These are phyloP conservation scores for Capitulum mitella DNA, from an alignment of 2,888 invertebrate genomes.

Conservation along the genomic window DNA sequence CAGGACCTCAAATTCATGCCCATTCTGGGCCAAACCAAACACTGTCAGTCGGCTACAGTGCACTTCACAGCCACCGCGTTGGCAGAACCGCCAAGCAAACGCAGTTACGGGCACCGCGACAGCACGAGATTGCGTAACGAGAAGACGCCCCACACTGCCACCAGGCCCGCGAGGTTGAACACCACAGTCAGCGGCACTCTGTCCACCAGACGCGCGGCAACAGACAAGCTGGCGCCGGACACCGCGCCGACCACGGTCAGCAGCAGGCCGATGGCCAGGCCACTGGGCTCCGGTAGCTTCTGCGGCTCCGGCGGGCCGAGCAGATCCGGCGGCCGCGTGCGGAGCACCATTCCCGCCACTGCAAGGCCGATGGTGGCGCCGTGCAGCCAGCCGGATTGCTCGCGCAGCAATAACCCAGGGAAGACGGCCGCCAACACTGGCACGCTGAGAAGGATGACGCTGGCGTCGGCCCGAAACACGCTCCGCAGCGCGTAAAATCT, in stretches of 20 bases:
- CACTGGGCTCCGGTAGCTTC: slow-evolving; percentile 32
- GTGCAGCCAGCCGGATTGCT: slow-evolving; percentile 79
- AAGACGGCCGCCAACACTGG: slow-evolving; percentile 81
- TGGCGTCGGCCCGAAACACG: slow-evolving; percentile 86
- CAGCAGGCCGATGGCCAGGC: slow-evolving; percentile 54
- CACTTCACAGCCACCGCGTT: no score
- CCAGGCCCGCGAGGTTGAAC: slow-evolving; percentile 32
- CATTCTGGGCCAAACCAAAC: no score
- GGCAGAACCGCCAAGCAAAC: no score
- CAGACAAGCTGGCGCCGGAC: slow-evolving; percentile 70
- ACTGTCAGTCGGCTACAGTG: no score
- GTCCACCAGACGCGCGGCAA: slow-evolving; percentile 35
- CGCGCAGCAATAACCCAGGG: slow-evolving; percentile 61
- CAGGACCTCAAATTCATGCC: no score
- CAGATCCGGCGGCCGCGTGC: slow-evolving; percentile 75
- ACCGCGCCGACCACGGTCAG: slow-evolving; percentile 79
- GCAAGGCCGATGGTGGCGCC: slow-evolving; percentile 74
- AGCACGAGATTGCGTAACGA: no score
- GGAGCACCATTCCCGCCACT: slow-evolving; percentile 74
- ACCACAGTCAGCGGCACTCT: slow-evolving; percentile 33
- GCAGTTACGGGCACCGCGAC: no score
- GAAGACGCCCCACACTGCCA: no score
- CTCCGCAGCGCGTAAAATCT: slow-evolving; percentile 86
- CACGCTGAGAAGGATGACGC: slow-evolving; percentile 82
- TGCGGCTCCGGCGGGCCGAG: slow-evolving; percentile 60